Conservation (phyloP, 2,113 vertebrate species). For the Athene noctua region DNA sequence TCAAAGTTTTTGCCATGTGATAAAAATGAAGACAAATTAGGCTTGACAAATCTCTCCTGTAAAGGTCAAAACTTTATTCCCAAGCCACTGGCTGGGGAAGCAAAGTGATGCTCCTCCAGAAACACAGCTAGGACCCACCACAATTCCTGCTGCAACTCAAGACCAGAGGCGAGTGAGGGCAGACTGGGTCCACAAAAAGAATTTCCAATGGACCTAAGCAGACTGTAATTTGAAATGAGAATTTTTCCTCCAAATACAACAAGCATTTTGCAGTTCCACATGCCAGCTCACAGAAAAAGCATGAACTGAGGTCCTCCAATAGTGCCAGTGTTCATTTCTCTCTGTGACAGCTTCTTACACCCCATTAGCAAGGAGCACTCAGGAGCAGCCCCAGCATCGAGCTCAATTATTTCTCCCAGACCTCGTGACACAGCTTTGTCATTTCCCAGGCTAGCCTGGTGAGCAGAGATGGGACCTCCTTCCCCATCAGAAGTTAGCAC, state of each 20-base stretch:
- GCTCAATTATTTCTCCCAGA: neutral
- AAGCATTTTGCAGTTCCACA: neutral
- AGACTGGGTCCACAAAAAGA: neutral
- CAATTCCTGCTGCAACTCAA: neutral
- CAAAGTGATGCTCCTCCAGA: neutral
- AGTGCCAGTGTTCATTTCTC: neutral
- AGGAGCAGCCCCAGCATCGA: neutral
- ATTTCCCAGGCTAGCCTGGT: neutral
- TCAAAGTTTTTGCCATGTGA: neutral
- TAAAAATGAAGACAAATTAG: neutral
- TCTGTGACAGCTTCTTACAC: neutral
- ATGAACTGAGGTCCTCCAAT: neutral
- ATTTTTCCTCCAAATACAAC: neutral
- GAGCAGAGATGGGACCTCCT: neutral
- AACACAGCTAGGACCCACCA: neutral
- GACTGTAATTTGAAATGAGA: neutral
- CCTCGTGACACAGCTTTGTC: neutral
- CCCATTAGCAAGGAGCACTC: neutral
- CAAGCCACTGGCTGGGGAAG: neutral
- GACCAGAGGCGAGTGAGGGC: neutral
- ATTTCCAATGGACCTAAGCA: neutral
- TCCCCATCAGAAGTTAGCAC: neutral
- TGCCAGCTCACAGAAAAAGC: neutral
- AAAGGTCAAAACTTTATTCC: neutral
- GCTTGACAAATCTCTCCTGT: neutral